Base-by-base conservation (phyloP, 2,888 invertebrate species). In the Cheilosia scutellata region DNA sequence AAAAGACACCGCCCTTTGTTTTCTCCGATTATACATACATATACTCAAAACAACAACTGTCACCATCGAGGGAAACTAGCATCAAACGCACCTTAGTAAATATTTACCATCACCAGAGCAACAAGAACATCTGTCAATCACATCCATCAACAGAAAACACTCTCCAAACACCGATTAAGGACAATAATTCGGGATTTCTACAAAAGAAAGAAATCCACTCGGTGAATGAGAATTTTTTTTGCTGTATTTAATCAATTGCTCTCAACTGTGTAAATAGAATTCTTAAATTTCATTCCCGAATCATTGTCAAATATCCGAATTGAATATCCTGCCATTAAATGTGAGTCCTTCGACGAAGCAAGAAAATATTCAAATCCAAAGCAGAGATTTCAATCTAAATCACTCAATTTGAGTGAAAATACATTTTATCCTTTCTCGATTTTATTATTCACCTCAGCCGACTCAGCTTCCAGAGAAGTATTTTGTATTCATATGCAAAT, bases 391-490 rank as follows among this genome's bases (percentile, higher is more conserved):
- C 7, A 65, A 87, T 87, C 87, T 87, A 82, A 87, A 87, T 87
- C 77, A 87, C 87, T 87, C 82, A 87, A 82, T 87, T 87, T 87
- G 82, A 87, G 87, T 87, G 86, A 86, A 86, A 86, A 86, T 86
- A 82, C 76, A 77, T 82, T 86, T 86, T 80, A 82, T 82, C 72
- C 86, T 77, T 86, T 86, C 82, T 86, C 82, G 63, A 82, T 86
- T 82, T 86, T 86, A 86, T 82, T 86, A 86, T 82, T 82, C 86
- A 72, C 76, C 76, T 82, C 72, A 51, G 51, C 49, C 37, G 40
- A 31, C 9, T 31, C 62, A 27, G 57, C 31, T 58, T 49, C 6
- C 49, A 25, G 29, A n/a, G 13, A 2, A 42, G 4, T 44, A 0
- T 16, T 44, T 5, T n/a, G n/a, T 44, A 86, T 86, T 86, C 86